Conservation (phyloP, 1,140 invertebrate species). For the Yoshiicerus persimilis region DNA sequence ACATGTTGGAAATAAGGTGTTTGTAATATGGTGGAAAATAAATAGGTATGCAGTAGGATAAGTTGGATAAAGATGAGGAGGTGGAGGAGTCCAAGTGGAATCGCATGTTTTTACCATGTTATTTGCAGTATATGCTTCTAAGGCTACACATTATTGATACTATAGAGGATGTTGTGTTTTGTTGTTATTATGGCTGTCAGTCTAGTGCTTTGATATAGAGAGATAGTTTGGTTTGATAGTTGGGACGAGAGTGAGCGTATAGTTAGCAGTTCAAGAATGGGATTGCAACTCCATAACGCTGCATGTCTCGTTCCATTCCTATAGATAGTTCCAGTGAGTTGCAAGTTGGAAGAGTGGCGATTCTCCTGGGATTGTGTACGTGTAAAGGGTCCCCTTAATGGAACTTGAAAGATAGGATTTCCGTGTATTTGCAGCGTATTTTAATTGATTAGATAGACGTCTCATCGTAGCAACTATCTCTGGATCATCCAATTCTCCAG, state of each 20-base stretch:
- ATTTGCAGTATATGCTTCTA: background rate
- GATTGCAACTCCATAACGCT: too few species aligned
- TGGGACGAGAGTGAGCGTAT: background rate
- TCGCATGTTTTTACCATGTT: background rate
- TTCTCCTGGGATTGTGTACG: constrained; percentile 41
- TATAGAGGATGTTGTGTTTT: background rate
- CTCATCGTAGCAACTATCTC: constrained; percentile 35
- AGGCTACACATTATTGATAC: too few species aligned
- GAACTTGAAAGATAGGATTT: constrained; percentile 51
- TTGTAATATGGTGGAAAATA: background rate
- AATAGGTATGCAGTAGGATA: background rate
- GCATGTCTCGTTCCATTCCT: background rate
- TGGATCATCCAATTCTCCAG: constrained; percentile 39
- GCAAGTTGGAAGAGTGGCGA: constrained; percentile 25
- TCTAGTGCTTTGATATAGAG: background rate
- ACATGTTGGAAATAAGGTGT: background rate
- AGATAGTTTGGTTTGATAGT: background rate
- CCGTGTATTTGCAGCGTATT: constrained; percentile 50
- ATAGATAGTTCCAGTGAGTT: background rate
- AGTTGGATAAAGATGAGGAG: constrained; percentile 1
- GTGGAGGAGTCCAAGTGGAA: constrained; percentile 27
- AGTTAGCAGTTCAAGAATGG: background rate
- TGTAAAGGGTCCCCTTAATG: constrained; percentile 50
- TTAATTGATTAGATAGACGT: constrained; percentile 51
- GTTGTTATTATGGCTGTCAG: background rate